Evolutionary conservation across 2,113 vertebrate species (phyloP), one percentile per base, ranked within the genome.

Genomic region (Aleadryas rufinucha): DNA sequence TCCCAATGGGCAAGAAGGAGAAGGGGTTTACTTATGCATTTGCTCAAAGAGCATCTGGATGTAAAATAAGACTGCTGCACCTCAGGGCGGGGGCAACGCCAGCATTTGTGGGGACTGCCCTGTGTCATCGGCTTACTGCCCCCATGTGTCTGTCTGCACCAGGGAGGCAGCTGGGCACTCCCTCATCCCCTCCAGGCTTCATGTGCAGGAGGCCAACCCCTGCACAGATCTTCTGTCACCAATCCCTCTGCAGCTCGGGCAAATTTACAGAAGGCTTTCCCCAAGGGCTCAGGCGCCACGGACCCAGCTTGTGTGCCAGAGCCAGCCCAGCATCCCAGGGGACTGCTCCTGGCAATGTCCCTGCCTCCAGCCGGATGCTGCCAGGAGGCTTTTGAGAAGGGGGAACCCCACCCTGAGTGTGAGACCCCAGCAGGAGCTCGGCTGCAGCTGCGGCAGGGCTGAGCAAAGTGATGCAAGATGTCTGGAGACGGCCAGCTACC

Each of bases 401-500:
- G 18, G 30, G 18, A 92, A 23, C 50, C 31, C 18, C 66, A 56
- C 66, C 63, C 57, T 3, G 17, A 2, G 2, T 68, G 63, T 17
- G 11, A 76, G 63, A 68, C 35, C 75, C 20, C 88, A 74, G 75
- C 53, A 45, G 71, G 83, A 79, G 54, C 68, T 88, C 3, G 1
- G 82, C 87, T 80, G 79, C 94, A 90, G 90, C 92, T 92, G 90
- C 27, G 0, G 75, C 20, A 4, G 79, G 54, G 70, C 56, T 77
- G 79, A 82, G 79, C 63, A 80, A 82, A 94, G 11, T 2, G 30
- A 90, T 88, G 71, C 92, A 86, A 80, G 83, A 83, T 90, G 90
- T 80, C 54, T 88, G 83, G 54, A 88, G 60, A 24, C 0, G 3
- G 75, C 42, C 88, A 65, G 85, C 96, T 93, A 88, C 88, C 5